Conservation (phyloP, 2,113 vertebrate species). For the Clarias batrachus region DNA sequence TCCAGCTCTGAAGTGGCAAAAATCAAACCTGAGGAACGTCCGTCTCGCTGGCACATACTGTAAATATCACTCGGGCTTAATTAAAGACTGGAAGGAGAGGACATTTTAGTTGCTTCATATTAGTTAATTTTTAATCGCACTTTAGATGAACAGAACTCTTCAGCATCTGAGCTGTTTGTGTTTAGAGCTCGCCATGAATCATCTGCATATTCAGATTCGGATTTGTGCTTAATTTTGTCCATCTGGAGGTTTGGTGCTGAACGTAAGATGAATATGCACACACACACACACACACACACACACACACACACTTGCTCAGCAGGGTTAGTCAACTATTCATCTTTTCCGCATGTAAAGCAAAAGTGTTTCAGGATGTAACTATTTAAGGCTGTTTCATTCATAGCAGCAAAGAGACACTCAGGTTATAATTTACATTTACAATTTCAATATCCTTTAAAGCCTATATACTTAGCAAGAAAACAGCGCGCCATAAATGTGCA, state of each 20-base stretch:
- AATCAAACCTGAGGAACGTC: not conserved
- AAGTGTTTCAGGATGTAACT: not conserved
- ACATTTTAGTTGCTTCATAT: conserved; percentile 9
- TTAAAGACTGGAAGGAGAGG: not conserved
- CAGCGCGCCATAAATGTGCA: not conserved
- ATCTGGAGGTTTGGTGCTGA: not conserved
- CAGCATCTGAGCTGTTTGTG: conserved; percentile 12
- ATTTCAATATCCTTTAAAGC: not conserved
- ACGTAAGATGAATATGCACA: not conserved
- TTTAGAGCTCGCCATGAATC: conserved; percentile 30
- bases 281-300: conserved; percentile 17
- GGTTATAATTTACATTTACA: not conserved
- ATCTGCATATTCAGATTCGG: not conserved
- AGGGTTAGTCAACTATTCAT: not conserved
- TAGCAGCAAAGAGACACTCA: not conserved
- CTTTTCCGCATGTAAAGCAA: not conserved
- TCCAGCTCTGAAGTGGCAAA: not conserved
- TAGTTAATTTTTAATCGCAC: conserved; percentile 9
- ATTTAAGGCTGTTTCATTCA: not conserved
- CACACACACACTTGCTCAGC: not conserved
- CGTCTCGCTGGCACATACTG: not conserved
- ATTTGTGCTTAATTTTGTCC: not conserved
- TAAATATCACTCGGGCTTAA: conserved; percentile 10
- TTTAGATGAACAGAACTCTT: conserved; percentile 6
- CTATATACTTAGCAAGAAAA: not conserved